A percentile compares a stretch with the other conserved stretches of the same genome.
phyloP scores from a whole-genome alignment of 2,113 vertebrate genomes.

The Galbula dea region DNA sequence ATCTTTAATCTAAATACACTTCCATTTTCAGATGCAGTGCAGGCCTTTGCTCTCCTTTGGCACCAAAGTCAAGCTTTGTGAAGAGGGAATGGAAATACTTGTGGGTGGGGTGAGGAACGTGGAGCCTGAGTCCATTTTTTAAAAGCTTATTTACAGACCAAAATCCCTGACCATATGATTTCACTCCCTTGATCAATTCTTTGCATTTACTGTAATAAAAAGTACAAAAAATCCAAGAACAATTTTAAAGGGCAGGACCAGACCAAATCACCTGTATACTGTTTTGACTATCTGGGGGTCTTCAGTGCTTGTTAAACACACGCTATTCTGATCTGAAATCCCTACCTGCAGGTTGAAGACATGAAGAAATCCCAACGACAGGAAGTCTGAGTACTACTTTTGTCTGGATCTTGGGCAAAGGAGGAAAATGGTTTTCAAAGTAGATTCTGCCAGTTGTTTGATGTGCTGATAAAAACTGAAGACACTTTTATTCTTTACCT shows the following conservation, averaged over 20 bases:
- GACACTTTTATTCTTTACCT: not conserved
- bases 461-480: constrained; percentile 14
- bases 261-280: not conserved
- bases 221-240: not conserved
- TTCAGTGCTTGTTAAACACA: not conserved
- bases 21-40: not conserved
- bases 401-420: not conserved
- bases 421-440: not conserved
- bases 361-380: not conserved
- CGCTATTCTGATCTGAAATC: not conserved
- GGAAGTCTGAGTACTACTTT: not conserved
- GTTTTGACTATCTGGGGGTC: not conserved
- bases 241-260: not conserved
- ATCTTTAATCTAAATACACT: not conserved
- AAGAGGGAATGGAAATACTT: not conserved
- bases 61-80: not conserved
- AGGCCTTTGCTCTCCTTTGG: not conserved
- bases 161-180: not conserved
- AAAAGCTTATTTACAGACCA: not conserved
- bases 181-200: not conserved
- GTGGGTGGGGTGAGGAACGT: not conserved
- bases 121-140: not conserved
- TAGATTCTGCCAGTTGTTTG: not conserved
- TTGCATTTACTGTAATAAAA: not conserved
- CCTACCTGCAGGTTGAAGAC: not conserved